A percentile compares a stretch with the other conserved stretches of the same genome.
phyloP scores from a whole-genome alignment of 2,888 invertebrate genomes.

The Hedya salicella region DNA sequence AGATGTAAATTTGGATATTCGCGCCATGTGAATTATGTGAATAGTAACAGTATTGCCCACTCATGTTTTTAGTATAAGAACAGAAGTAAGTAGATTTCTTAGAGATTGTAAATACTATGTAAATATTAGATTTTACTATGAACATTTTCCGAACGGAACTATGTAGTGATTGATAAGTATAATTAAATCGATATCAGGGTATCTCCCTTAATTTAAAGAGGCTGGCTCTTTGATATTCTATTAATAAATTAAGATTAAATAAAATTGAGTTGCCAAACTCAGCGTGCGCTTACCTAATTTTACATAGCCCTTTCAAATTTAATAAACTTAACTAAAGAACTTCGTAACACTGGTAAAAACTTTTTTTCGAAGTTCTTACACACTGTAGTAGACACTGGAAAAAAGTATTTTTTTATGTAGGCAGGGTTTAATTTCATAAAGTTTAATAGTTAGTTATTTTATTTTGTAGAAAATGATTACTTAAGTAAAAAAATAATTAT shows the following conservation, averaged over 20 bases:
- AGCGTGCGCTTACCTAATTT: too few species aligned
- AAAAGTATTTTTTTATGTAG: too few species aligned
- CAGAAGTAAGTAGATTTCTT: constrained; percentile 43
- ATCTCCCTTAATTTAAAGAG: constrained; percentile 68
- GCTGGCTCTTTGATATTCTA: constrained; percentile 62
- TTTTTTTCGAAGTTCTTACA: too few species aligned
- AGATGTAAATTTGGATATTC: constrained; percentile 10
- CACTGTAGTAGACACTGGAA: too few species aligned
- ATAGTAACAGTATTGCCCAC: constrained; percentile 26
- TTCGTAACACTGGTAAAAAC: too few species aligned
- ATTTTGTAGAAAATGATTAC: too few species aligned
- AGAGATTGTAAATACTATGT: constrained; percentile 57
- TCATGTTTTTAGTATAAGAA: constrained; percentile 29
- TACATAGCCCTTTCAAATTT: too few species aligned
- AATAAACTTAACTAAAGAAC: too few species aligned
- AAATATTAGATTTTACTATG: constrained; percentile 68
- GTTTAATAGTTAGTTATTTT: too few species aligned
- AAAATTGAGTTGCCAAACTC: too few species aligned
- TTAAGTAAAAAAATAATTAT: too few species aligned
- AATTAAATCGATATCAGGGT: constrained; percentile 81
- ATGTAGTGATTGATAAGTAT: constrained; percentile 68
- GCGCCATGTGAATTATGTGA: constrained; percentile 18
- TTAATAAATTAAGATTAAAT: constrained; percentile 38
- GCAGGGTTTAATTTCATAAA: too few species aligned
- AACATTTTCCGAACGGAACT: constrained; percentile 58